Evolutionary conservation across 2,113 vertebrate genomes (phyloP), one percentile per base, ranked within the genome.

Genomic region (Oxygymnocypris stewartii): DNA sequence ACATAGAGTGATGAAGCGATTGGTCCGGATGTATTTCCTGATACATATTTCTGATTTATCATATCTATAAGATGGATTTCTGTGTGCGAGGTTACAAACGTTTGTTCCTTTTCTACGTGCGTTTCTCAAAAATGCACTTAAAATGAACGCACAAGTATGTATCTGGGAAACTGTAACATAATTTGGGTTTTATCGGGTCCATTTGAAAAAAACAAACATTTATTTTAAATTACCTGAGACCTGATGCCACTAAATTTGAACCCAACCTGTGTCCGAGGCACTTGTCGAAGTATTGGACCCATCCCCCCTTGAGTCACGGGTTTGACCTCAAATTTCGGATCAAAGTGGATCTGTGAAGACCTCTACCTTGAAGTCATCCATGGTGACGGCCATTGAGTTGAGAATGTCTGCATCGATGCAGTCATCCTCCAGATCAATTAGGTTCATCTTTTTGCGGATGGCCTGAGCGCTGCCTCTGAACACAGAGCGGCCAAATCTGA

Each of bases 401-500:
- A 92, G 90, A 13, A 92, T 80, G 40, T 92, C 91, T 2, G 91
- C 91, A 23, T 92, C 92, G 11, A 92, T 92, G 35, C 86, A 92
- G 51, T 92, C 92, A 35, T 92, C 92, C 83, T 92, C 92, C 80
- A 92, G 86, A 86, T 92, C 90, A 47, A 92, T 92, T 20, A 92
- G 74, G 49, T 69, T 89, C 92, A 92, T 88, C 87, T 91, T 92
- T 85, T 91, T 92, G 12, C 92, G 88, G 69, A 92, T 92, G 84
- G 91, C 91, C 85, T 92, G 91, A 92, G 88, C 0, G 91, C 91
- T 1, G 89, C 91, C 47, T 92, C 91, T 18, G 92, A 92, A 85
- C 92, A 92, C 78, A 92, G 88, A 0, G 92, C 91, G 0, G 92
- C 92, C 84, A 92, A n/a, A 79, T 92, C 92, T 0, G 92, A 87